These are phyloP conservation scores for Paraescarpia echinospica DNA, from an alignment of 1,140 invertebrate species.

Conservation along the genomic window DNA sequence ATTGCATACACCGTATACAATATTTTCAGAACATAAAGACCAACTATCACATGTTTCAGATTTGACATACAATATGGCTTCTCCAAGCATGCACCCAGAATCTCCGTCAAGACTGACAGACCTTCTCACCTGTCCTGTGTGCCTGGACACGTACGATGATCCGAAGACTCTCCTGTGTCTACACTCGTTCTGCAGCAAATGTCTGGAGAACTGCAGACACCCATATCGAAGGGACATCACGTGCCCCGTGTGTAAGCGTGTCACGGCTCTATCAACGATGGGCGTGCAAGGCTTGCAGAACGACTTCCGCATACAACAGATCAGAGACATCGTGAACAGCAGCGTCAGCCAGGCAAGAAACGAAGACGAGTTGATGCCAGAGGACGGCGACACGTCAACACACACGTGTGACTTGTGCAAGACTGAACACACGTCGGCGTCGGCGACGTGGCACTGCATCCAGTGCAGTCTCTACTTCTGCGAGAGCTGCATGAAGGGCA, in stretches of 20 bases:
- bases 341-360: not conserved
- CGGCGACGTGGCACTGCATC: slow-evolving; percentile 18
- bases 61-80: not conserved
- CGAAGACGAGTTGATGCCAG: not conserved
- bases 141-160: slow-evolving; percentile 41
- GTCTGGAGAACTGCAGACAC: slow-evolving; percentile 60
- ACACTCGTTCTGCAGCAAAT: slow-evolving; percentile 58
- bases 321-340: slow-evolving; percentile 25
- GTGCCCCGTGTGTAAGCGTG: slow-evolving; percentile 28
- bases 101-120: slow-evolving; percentile 30
- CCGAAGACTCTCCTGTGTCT: slow-evolving; percentile 45
- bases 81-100: slow-evolving; percentile 9
- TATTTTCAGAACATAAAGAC: too few relatives aligned
- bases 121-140: slow-evolving; percentile 45
- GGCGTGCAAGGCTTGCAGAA: slow-evolving; percentile 26
- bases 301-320: slow-evolving; percentile 30
- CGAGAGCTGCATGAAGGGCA: slow-evolving; percentile 15
- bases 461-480: slow-evolving; percentile 31
- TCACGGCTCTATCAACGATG: slow-evolving; percentile 14
- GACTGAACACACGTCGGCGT: slow-evolving; percentile 10
- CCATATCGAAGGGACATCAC: slow-evolving; percentile 24
- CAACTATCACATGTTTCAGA: not conserved
- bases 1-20: too few relatives aligned
- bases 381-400: not conserved
- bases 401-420: slow-evolving; percentile 23